A percentile compares a stretch with the other conserved stretches of the same genome.
phyloP scores from a whole-genome alignment of 1,140 invertebrate genomes.

The Tetramorium simillimum region DNA sequence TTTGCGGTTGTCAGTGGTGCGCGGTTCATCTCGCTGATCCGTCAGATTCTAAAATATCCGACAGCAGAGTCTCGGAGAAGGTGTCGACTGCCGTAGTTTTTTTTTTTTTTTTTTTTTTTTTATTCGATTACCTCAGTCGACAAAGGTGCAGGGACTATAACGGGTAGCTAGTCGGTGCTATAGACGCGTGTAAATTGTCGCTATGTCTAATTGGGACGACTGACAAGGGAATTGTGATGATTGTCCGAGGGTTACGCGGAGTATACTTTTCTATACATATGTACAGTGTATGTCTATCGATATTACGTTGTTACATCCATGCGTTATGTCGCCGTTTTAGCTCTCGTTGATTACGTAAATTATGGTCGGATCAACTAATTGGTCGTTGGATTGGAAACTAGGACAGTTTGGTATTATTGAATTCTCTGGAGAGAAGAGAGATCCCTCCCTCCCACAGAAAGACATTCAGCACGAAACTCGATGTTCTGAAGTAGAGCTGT shows the following conservation, averaged over 20 bases:
- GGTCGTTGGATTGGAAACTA: conserved; percentile 7
- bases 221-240: neutral
- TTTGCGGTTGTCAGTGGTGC: neutral
- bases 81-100: neutral
- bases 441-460: neutral
- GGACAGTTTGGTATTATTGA: conserved; percentile 12
- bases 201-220: neutral
- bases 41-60: neutral
- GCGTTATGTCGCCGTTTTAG: neutral
- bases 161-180: neutral
- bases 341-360: conserved; percentile 12
- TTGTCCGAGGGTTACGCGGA: neutral
- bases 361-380: conserved; percentile 15
- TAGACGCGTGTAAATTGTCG: conserved; percentile 1
- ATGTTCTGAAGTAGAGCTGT: neutral
- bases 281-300: neutral
- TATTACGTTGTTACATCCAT: neutral
- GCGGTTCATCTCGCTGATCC: neutral
- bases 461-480: neutral
- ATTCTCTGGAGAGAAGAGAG: neutral
- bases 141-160: neutral
- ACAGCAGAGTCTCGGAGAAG: neutral
- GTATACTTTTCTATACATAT: neutral
- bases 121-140: neutral
- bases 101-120: neutral